Conservation (phyloP, 2,797 vertebrate species). For the Pempheris klunzingeri region DNA sequence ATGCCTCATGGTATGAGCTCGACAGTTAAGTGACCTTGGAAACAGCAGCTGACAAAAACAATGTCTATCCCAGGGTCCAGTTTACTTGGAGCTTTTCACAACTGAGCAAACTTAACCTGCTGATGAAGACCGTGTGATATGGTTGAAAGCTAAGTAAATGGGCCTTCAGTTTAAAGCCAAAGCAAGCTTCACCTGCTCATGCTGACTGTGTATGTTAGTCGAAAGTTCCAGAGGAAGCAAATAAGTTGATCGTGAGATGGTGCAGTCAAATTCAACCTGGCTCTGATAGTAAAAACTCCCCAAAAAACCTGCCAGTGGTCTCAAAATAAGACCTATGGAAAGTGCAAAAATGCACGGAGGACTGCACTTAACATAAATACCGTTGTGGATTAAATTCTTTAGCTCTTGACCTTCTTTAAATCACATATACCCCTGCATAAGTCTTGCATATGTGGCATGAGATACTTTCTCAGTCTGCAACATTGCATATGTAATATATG, state of each 20-base stretch:
- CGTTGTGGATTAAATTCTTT: conserved; percentile 3
- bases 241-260: neutral
- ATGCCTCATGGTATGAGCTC: neutral
- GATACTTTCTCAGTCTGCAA: neutral
- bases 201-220: neutral
- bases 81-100: too few species aligned
- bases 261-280: neutral
- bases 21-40: neutral
- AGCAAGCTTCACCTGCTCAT: neutral
- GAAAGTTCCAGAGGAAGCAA: neutral
- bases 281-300: neutral
- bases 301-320: neutral
- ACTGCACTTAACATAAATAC: neutral
- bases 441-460: neutral
- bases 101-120: neutral
- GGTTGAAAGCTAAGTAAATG: neutral
- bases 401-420: neutral
- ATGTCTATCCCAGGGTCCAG: neutral
- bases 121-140: neutral
- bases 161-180: too few species aligned
- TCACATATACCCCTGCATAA: neutral
- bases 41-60: neutral
- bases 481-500: neutral
- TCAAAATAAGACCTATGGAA: neutral
- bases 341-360: neutral